Conservation (phyloP, 1,140 invertebrate genomes). For the Periplaneta americana region DNA sequence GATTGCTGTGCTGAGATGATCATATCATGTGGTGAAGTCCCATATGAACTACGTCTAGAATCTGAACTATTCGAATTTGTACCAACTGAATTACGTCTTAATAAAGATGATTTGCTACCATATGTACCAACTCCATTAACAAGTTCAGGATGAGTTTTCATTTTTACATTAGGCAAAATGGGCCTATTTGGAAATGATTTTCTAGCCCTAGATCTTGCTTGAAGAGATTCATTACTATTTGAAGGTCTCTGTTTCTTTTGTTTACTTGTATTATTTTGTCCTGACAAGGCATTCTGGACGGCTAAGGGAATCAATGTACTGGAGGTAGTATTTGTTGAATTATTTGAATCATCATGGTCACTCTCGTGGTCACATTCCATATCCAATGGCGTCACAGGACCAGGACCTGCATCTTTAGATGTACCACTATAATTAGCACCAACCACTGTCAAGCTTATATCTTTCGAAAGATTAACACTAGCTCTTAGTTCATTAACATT, state of each 20-base stretch:
- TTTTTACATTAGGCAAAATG: neutral
- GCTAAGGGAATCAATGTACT: neutral
- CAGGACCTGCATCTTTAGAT: neutral
- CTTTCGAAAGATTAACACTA: conserved; percentile 20
- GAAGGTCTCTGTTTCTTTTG: neutral
- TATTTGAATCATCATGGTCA: neutral
- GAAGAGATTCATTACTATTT: neutral
- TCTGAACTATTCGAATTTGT: neutral
- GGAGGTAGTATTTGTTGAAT: neutral
- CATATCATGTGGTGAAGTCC: neutral
- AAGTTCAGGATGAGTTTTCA: neutral
- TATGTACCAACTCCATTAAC: neutral
- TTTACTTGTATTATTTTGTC: neutral
- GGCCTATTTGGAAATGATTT: conserved; percentile 21
- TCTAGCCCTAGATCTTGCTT: conserved; percentile 15
- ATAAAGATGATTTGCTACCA: neutral
- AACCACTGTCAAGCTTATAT: conserved; percentile 21
- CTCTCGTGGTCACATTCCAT: neutral
- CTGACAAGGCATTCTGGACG: neutral
- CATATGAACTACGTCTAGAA: neutral
- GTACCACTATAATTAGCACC: neutral
- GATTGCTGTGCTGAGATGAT: neutral
- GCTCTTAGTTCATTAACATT: conserved; percentile 13
- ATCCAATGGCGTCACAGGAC: neutral
- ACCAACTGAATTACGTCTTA: neutral